phyloP scores from a whole-genome alignment of 2,113 vertebrate genomes.

The Melierax canorus region DNA sequence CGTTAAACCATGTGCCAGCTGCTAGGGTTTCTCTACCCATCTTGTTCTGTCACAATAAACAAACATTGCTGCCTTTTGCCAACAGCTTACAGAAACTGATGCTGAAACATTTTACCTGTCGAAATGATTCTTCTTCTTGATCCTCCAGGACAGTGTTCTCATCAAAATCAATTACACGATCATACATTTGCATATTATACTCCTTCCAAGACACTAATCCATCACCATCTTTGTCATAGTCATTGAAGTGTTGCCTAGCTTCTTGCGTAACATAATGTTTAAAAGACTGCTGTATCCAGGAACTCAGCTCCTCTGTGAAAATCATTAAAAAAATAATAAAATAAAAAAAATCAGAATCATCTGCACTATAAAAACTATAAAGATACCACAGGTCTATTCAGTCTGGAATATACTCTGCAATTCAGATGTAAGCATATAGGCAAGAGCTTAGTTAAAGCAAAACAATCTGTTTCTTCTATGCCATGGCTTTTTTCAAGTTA shows the following conservation, averaged over 20 bases:
- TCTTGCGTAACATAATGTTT: slow-evolving; percentile 92
- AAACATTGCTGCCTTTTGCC: not conserved
- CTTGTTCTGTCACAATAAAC: not conserved
- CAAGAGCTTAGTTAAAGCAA: not conserved
- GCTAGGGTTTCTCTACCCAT: not conserved
- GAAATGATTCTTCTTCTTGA: slow-evolving; percentile 89
- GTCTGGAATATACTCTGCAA: not conserved
- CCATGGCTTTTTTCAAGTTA: not conserved
- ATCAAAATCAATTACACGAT: slow-evolving; percentile 83
- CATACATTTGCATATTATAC: slow-evolving; percentile 87
- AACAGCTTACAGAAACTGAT: not conserved
- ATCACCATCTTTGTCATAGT: slow-evolving; percentile 84
- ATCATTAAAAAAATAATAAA: not conserved
- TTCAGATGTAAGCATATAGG: not conserved
- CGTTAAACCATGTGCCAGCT: slow-evolving; percentile 33
- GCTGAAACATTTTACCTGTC: slow-evolving; percentile 77
- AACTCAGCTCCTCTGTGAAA: slow-evolving; percentile 86
- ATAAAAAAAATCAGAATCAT: not conserved
- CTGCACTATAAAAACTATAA: not conserved
- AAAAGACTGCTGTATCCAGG: slow-evolving; percentile 94
- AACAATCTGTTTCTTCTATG: not conserved
- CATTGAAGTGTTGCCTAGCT: slow-evolving; percentile 84
- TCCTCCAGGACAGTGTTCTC: slow-evolving; percentile 79
- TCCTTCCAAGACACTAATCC: slow-evolving; percentile 90
- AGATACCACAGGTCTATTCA: not conserved